Conservation (phyloP, 2,113 vertebrate genomes). For the Alosa alosa region DNA sequence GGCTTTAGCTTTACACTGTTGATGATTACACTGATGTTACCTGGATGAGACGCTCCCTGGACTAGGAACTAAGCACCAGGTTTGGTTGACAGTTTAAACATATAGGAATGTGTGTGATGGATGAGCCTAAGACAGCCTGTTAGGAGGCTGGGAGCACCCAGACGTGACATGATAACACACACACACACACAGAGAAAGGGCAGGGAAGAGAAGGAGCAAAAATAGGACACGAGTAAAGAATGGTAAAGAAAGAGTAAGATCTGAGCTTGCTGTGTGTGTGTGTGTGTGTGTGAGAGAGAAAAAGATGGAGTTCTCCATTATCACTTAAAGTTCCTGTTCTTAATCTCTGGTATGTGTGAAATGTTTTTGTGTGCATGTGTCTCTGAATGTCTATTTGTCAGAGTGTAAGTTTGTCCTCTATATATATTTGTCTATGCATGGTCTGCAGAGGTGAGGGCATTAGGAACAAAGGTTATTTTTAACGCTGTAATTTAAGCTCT, state of each 20-base stretch:
- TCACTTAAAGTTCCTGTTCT: slow-evolving; percentile 20
- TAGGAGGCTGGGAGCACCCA: slow-evolving; percentile 29
- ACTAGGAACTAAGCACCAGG: too few relatives aligned
- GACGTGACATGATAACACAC: slow-evolving; percentile 58
- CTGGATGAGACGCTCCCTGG: too few relatives aligned
- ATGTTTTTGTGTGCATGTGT: neutral
- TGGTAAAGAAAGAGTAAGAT: neutral
- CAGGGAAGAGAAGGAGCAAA: neutral
- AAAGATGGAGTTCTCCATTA: slow-evolving; percentile 7
- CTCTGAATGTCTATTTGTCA: neutral
- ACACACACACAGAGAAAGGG: slow-evolving; percentile 13
- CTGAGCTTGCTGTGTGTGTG: neutral
- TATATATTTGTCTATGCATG: slow-evolving; percentile 20
- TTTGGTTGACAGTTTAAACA: neutral
- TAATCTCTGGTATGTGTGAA: slow-evolving; percentile 22
- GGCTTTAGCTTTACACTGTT: too few relatives aligned
- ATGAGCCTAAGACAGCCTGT: slow-evolving; percentile 58
- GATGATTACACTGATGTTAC: too few relatives aligned
- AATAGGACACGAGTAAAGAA: neutral
- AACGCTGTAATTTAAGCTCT: slow-evolving; percentile 58
- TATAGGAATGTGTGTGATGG: slow-evolving; percentile 65
- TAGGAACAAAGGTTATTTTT: slow-evolving; percentile 57
- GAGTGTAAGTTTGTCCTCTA: slow-evolving; percentile 20
- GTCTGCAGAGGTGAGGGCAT: neutral
- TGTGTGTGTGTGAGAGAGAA: neutral